A percentile compares a stretch with the other conserved stretches of the same genome.
These are phyloP conservation scores for Endotricha flammealis DNA, from an alignment of 2,888 invertebrate genomes.

Conservation along the genomic window DNA sequence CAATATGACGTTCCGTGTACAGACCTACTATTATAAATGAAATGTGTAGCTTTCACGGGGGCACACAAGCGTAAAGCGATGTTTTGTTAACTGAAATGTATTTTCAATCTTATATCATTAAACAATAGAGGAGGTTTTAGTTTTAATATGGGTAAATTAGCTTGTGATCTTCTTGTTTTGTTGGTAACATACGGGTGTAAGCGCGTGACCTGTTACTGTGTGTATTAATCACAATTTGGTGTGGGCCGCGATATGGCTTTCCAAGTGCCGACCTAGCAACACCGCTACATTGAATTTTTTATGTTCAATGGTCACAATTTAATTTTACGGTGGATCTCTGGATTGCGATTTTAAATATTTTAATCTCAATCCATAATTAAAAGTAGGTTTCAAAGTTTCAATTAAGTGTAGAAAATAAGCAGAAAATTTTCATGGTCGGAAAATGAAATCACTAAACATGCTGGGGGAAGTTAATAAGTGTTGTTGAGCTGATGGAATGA, in stretches of 20 bases:
- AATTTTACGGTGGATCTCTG: constrained; percentile 19
- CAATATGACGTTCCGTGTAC: constrained; percentile 71
- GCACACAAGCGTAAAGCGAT: constrained; percentile 60
- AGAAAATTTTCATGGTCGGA: no score
- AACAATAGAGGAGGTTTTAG: constrained; percentile 19
- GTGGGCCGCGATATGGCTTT: constrained; percentile 73
- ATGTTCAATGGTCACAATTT: constrained; percentile 26
- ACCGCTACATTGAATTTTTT: constrained; percentile 52
- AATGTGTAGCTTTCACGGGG: constrained; percentile 76
- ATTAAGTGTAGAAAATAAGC: no score
- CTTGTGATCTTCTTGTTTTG: constrained; percentile 36
- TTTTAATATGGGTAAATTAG: constrained; percentile 11
- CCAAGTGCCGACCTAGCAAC: constrained; percentile 61
- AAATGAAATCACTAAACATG: no score
- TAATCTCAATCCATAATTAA: no score
- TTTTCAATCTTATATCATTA: constrained; percentile 19
- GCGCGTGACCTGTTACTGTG: constrained; percentile 77
- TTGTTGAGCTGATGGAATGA: no score
- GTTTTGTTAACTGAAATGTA: constrained; percentile 31
- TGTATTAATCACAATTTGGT: constrained; percentile 78
- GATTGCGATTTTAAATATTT: not conserved
- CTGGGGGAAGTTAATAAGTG: no score
- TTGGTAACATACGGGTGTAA: constrained; percentile 49
- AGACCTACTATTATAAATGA: constrained; percentile 73
- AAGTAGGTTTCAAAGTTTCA: no score